Evolutionary conservation across 2,113 vertebrate genomes (phyloP), one percentile per base, ranked within the genome.

Genomic region (Acanthisitta chloris): DNA sequence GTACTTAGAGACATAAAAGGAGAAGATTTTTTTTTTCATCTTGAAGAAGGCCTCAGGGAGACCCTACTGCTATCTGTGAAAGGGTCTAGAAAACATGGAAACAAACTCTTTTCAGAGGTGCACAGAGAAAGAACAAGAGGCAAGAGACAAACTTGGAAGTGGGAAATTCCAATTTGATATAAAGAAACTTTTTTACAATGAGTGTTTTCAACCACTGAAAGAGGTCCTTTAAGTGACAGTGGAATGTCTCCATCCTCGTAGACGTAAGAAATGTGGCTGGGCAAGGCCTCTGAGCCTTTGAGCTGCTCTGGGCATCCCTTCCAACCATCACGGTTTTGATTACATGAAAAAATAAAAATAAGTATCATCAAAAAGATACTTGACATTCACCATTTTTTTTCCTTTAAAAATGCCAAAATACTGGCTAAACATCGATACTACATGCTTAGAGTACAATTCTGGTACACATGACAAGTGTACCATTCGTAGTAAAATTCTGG

Each of bases 231-330:
- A 73, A 33, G 17, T 21, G 36, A 40, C 1, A 4, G 43, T 61
- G 31, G 43, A 59, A 69, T 45, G 16, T 48, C 52, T 59, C 31
- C 18, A 16, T 17, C 26, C 1, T 1, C 59, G 48, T 10, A 92
- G 36, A 65, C 6, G 17, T 61, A 28, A 0, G 28, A 72, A 78
- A 62, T 1, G 1, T 14, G 58, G 10, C n/a, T 2, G 3, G 40
- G 31, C 8, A 69, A 33, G 36, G 48, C 26, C 34, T n/a, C 14
- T 57, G 58, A 83, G 77, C 31, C 43, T 65, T 73, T 9, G 18
- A 61, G 7, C 19, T 70, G 19, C 46, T 76, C 61, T 58, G 34
- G 10, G 67, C 12, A 23, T 54, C 16, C 21, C 65, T 71, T 84
- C 59, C 38, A 84, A 40, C 7, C 16, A 49, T 66, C 18, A 23